Evolutionary conservation across 2,797 vertebrate species (phyloP).

Genomic region (Pipistrellus pipistrellus): DNA sequence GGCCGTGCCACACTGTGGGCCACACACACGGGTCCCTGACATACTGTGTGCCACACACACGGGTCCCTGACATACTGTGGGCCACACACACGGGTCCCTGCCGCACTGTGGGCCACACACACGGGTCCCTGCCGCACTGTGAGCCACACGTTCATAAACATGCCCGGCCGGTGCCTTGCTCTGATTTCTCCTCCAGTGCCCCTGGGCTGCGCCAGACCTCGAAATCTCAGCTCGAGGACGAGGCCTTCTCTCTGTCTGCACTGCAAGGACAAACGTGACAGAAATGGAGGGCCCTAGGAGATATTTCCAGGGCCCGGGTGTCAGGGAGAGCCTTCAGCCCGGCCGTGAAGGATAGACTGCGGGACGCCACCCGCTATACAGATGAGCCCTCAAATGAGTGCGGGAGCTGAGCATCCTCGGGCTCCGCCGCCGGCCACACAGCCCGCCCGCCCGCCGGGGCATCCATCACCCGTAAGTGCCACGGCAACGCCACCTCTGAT

Average conservation of each 20-base stretch:
- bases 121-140: no score
- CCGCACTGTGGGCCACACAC: no score
- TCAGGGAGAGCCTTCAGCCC: constrained; percentile 84
- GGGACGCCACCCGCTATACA: constrained; percentile 91
- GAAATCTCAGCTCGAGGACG: constrained; percentile 3
- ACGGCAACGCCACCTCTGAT: constrained; percentile 95
- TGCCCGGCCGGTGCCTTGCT: background rate
- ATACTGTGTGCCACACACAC: no score
- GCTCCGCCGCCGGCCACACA: constrained; percentile 92
- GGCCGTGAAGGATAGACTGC: constrained; percentile 91
- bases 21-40: no score
- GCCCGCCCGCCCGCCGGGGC: constrained; percentile 86
- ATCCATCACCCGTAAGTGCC: constrained; percentile 99
- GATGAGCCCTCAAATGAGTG: constrained; percentile 95
- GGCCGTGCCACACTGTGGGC: no score
- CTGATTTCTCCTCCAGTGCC: background rate
- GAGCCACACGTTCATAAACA: no score
- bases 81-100: no score
- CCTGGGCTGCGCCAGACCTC: background rate
- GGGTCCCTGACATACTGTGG: no score
- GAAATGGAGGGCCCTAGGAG: constrained; percentile 86
- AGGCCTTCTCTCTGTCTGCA: background rate
- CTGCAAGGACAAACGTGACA: constrained; percentile 92
- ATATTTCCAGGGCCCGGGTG: constrained; percentile 72
- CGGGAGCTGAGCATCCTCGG: constrained; percentile 88